A percentile compares a stretch with the other conserved stretches of the same genome.
phyloP scores from a whole-genome alignment of 1,140 invertebrate species.

The Anastrepha obliqua region DNA sequence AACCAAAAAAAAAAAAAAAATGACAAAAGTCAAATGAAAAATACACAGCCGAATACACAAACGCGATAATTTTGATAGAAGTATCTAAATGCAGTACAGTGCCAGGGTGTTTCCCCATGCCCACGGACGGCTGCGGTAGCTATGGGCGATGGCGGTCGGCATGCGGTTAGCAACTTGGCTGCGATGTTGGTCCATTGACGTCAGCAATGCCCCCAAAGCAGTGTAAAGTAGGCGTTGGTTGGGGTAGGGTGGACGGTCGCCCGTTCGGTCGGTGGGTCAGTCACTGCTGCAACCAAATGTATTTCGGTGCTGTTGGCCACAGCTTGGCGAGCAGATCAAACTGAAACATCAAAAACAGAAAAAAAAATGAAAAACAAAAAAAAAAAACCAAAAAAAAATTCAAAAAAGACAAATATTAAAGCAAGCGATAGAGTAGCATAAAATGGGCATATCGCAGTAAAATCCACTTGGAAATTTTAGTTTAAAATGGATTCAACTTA shows the following conservation, averaged over 20 bases:
- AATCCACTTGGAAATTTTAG: neutral
- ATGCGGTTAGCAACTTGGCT: slow-evolving; percentile 35
- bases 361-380: too few species aligned
- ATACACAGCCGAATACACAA: neutral
- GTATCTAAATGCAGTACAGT: neutral
- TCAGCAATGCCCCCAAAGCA: slow-evolving; percentile 50
- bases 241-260: neutral
- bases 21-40: slow-evolving; percentile 2
- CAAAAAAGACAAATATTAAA: slow-evolving; percentile 31
- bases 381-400: too few species aligned
- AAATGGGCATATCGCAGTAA: neutral
- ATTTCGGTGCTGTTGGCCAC: neutral
- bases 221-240: neutral
- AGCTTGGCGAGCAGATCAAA: slow-evolving; percentile 10
- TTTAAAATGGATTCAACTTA: neutral
- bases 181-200: slow-evolving; percentile 21
- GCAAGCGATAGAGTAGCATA: neutral
- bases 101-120: slow-evolving; percentile 36
- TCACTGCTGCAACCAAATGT: neutral
- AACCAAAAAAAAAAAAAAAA: neutral
- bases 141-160: neutral
- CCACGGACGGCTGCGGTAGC: neutral
- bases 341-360: neutral
- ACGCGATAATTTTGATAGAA: neutral
- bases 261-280: neutral